Percentiles rank a stretch among this genome's conserved stretches.
Conservation (phyloP, 2,113 vertebrate genomes). For the Copsychus sechellarum region DNA sequence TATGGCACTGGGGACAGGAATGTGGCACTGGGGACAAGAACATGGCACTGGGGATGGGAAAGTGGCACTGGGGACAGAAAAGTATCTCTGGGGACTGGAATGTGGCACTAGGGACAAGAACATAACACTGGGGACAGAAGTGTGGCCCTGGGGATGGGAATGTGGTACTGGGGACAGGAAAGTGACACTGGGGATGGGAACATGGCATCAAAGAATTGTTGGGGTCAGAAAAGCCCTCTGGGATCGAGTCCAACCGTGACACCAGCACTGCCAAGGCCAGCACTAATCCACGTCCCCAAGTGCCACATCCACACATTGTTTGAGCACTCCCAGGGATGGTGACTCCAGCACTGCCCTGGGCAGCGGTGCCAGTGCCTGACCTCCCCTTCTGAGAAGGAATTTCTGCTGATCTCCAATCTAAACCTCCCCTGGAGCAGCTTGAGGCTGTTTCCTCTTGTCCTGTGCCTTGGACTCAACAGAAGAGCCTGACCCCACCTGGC, state of each 20-base stretch:
- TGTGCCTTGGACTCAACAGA: not conserved
- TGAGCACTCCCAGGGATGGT: not conserved
- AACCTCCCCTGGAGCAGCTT: not conserved
- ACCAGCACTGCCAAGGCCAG: not conserved
- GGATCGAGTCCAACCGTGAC: rapidly evolving
- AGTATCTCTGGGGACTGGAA: rapidly evolving
- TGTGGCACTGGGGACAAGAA: rapidly evolving
- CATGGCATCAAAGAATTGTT: not conserved
- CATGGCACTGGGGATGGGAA: rapidly evolving
- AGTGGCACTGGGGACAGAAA: rapidly evolving
- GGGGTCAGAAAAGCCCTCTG: not conserved
- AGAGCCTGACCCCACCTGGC: not conserved
- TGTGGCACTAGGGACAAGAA: rapidly evolving
- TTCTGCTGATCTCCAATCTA: not conserved
- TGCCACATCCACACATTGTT: not conserved
- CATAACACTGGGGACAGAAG: rapidly evolving
- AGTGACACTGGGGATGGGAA: rapidly evolving
- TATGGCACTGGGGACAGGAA: too few relatives aligned
- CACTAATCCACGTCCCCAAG: rapidly evolving
- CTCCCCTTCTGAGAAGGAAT: not conserved
- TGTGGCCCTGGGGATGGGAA: too few relatives aligned
- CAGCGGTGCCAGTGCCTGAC: not conserved
- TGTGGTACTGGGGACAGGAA: rapidly evolving
- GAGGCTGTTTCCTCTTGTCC: not conserved
- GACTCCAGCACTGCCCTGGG: not conserved